Conservation (phyloP, 2,888 invertebrate genomes). For the Cephus rjabovi region DNA sequence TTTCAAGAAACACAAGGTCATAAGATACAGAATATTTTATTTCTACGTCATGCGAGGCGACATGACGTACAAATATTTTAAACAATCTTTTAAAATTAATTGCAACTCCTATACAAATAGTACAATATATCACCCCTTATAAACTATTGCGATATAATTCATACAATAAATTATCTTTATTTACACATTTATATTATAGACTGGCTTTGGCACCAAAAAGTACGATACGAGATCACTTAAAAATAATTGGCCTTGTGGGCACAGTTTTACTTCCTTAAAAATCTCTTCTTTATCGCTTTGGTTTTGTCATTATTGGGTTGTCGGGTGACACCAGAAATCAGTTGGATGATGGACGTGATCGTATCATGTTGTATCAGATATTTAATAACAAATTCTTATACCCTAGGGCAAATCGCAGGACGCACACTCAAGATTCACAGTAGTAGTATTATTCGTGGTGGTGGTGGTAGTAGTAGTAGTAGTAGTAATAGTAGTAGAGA, state of each 20-base stretch:
- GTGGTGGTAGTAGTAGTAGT: no score
- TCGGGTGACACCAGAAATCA: no score
- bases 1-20: neutral
- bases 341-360: no score
- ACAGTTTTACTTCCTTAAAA: constrained; percentile 14
- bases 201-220: constrained; percentile 45
- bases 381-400: no score
- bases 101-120: constrained; percentile 59
- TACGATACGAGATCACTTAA: constrained; percentile 27
- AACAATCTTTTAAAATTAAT: constrained; percentile 56
- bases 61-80: constrained; percentile 52
- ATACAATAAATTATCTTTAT: constrained; percentile 44
- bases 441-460: no score
- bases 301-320: neutral
- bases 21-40: constrained; percentile 49
- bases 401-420: no score
- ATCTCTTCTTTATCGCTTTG: constrained; percentile 3
- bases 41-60: constrained; percentile 49
- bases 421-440: no score
- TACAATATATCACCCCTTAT: constrained; percentile 47
- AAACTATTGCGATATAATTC: constrained; percentile 29
- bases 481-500: neutral
- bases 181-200: constrained; percentile 52
- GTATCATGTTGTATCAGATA: no score
- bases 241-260: constrained; percentile 24